Conservation (phyloP, 30 jellyfish, hydroid and myxozoan genomes). For the Cassiopea xamachana region DNA sequence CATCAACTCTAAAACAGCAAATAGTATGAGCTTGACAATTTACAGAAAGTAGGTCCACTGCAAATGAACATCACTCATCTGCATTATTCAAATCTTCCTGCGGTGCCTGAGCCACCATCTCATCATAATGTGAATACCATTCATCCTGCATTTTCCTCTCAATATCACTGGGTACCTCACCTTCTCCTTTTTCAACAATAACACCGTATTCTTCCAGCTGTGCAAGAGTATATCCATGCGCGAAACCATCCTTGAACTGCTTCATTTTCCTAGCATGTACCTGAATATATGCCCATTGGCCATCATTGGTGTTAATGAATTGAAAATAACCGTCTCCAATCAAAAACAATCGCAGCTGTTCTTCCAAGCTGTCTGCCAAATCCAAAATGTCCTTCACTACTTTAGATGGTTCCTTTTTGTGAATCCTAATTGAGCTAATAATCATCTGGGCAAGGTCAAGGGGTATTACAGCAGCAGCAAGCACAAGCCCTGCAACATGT, state of each 20-base stretch:
- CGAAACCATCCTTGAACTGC: neutral
- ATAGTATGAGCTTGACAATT: too few species aligned
- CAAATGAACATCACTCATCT: too few species aligned
- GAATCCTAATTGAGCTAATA: conserved; percentile 39
- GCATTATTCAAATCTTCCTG: neutral
- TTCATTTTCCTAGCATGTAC: neutral
- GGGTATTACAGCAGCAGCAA: conserved; percentile 62
- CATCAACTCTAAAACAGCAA: too few species aligned
- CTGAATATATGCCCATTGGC: conserved; percentile 43
- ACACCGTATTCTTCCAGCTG: conserved; percentile 28
- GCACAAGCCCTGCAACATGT: conserved; percentile 64
- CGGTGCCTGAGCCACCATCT: neutral
- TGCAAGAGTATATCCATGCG: neutral
- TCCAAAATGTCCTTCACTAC: conserved; percentile 31
- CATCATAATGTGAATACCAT: conserved; percentile 51
- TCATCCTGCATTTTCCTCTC: conserved; percentile 28
- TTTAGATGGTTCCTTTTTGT: conserved; percentile 43
- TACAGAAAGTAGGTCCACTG: too few species aligned
- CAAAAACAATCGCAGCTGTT: conserved; percentile 23
- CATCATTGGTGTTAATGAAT: conserved; percentile 22
- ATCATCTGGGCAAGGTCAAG: conserved; percentile 62
- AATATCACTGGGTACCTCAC: conserved; percentile 23
- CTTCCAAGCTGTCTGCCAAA: conserved; percentile 43
- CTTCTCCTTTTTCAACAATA: conserved; percentile 33
- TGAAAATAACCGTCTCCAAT: conserved; percentile 30